phyloP scores from a whole-genome alignment of 2,113 vertebrate species.

The Hirundichthys speculiger region DNA sequence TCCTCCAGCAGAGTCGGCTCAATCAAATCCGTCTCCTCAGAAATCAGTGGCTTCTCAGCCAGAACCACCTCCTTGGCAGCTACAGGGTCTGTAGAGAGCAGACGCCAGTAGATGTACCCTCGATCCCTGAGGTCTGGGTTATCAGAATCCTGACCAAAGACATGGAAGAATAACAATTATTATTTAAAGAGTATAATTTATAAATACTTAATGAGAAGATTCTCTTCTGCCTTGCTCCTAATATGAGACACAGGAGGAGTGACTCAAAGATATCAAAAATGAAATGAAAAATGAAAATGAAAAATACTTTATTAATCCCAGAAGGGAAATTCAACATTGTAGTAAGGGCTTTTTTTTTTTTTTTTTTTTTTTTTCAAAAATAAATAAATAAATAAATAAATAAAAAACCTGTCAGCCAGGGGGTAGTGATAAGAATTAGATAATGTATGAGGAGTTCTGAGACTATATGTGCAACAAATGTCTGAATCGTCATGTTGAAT shows the following conservation, averaged over 20 bases:
- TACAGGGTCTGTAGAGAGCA: conserved; percentile 97
- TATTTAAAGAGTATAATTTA: conserved; percentile 36
- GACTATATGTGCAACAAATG: not conserved
- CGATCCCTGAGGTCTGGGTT: conserved; percentile 96
- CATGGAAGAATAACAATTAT: conserved; percentile 15
- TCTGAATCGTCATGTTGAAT: no score
- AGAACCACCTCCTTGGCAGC: conserved; percentile 98
- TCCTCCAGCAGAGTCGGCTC: conserved; percentile 96
- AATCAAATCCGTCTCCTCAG: conserved; percentile 96
- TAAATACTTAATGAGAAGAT: conserved; percentile 31
- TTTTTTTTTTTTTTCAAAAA: no score
- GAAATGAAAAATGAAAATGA: no score
- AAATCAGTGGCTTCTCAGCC: conserved; percentile 97
- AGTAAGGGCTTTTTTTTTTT: no score
- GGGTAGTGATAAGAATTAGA: conserved; percentile 4
- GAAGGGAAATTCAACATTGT: no score
- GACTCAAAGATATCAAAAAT: conserved; percentile 34
- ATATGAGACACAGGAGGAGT: conserved; percentile 4
- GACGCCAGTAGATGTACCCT: conserved; percentile 98
- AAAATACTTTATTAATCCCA: no score
- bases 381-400: no score
- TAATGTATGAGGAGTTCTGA: conserved; percentile 3
- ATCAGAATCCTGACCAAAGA: conserved; percentile 88
- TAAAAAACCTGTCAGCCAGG: not conserved
- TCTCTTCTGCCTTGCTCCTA: not conserved